phyloP scores from a whole-genome alignment of 2,888 invertebrate species.

The Chrysopilus asiliformis region DNA sequence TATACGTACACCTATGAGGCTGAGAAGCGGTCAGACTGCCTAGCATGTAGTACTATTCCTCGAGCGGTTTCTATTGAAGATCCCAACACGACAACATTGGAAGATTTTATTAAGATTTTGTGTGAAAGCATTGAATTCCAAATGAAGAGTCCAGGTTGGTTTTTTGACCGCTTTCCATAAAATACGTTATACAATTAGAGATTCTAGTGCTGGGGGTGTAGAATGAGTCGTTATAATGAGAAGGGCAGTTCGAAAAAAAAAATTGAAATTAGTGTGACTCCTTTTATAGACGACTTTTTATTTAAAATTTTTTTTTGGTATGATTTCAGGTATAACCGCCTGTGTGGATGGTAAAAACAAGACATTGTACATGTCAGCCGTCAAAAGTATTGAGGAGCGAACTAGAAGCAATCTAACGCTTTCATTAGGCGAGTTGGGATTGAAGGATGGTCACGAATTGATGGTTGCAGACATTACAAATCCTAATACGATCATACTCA shows the following conservation, averaged over 20 bases:
- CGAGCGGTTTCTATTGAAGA: constrained; percentile 49
- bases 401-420: constrained; percentile 81
- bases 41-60: constrained; percentile 71
- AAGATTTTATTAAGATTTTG: constrained; percentile 68
- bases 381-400: constrained; percentile 80
- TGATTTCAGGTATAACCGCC: constrained; percentile 54
- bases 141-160: constrained; percentile 69
- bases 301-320: no score
- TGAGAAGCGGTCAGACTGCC: constrained; percentile 72
- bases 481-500: constrained; percentile 66
- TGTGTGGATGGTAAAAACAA: constrained; percentile 70
- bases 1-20: constrained; percentile 93
- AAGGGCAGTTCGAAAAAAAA: no score
- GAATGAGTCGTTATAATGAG: no score
- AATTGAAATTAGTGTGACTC: neutral
- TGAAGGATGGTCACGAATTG: constrained; percentile 72
- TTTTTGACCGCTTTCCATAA: no score
- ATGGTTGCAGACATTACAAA: constrained; percentile 86
- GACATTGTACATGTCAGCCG: constrained; percentile 86
- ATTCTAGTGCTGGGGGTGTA: no score
- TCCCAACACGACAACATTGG: constrained; percentile 53
- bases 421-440: constrained; percentile 70
- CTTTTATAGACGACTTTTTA: no score
- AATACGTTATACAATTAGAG: no score
- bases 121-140: constrained; percentile 66